phyloP scores from a whole-genome alignment of 2,797 vertebrate genomes.

The Echeneis naucrates region DNA sequence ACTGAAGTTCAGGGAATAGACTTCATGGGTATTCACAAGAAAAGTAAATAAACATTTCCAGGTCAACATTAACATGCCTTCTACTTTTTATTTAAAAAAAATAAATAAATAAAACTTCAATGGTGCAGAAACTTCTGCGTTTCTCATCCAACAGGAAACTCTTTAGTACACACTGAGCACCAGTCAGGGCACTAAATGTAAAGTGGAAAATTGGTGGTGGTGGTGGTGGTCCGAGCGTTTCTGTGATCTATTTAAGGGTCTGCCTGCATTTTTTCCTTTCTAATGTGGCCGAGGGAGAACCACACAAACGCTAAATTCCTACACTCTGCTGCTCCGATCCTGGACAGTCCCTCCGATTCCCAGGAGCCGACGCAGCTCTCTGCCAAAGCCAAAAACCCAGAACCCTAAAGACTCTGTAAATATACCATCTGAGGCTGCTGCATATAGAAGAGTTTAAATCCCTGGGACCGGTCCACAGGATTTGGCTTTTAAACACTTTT shows the following conservation, averaged over 20 bases:
- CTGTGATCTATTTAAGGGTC: constrained; percentile 69
- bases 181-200: constrained; percentile 21
- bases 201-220: constrained; percentile 42
- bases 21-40: background rate
- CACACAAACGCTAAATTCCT: constrained; percentile 67
- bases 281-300: constrained; percentile 75
- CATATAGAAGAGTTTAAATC: constrained; percentile 12
- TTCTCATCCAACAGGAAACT: background rate
- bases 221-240: constrained; percentile 29
- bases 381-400: constrained; percentile 63
- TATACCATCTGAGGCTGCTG: constrained; percentile 21
- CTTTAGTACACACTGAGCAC: background rate
- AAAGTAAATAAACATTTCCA: constrained; percentile 9
- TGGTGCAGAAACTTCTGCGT: background rate
- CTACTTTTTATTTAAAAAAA: background rate
- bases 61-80: background rate
- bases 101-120: no score
- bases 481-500: constrained; percentile 6
- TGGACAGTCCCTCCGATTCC: constrained; percentile 46
- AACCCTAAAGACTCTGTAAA: constrained; percentile 39
- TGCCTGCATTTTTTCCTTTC: constrained; percentile 41
- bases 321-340: constrained; percentile 33
- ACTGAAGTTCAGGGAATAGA: constrained; percentile 2
- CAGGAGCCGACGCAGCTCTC: constrained; percentile 32
- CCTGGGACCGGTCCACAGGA: constrained; percentile 2